Conservation (phyloP, 1,140 invertebrate genomes). For the Nomia melanderi region DNA sequence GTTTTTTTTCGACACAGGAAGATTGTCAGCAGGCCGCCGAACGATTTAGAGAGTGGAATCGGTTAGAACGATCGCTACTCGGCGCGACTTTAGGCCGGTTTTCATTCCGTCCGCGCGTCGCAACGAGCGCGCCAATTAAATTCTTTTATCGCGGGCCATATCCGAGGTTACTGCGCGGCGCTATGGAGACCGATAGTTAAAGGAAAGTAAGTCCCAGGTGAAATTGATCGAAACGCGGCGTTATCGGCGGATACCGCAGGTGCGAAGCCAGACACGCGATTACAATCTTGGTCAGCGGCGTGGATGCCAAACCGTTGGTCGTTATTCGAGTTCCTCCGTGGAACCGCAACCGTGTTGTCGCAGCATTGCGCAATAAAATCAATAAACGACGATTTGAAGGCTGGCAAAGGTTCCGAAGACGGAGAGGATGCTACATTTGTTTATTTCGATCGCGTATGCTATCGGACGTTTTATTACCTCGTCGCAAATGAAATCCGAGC, state of each 20-base stretch:
- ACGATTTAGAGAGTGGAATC: no score
- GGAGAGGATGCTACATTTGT: conserved; percentile 24
- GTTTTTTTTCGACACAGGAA: background rate
- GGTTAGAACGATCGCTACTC: background rate
- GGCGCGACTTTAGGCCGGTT: background rate
- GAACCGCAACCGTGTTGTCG: conserved; percentile 34
- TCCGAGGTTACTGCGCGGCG: background rate
- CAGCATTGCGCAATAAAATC: conserved; percentile 44
- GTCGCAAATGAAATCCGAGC: background rate
- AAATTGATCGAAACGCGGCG: conserved; percentile 9
- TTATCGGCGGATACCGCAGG: background rate
- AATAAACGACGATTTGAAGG: conserved; percentile 43
- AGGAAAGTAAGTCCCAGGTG: background rate
- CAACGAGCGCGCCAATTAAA: background rate
- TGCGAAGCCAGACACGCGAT: conserved; percentile 41
- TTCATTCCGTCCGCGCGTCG: no score
- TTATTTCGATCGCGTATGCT: conserved; percentile 10
- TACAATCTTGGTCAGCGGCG: conserved; percentile 28
- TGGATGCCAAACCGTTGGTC: conserved; percentile 19
- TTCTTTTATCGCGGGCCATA: background rate
- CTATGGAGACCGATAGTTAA: background rate
- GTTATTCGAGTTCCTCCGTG: conserved; percentile 17
- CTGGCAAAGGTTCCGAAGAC: background rate
- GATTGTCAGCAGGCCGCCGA: background rate
- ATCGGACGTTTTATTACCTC: background rate